Conservation (phyloP, 2,113 vertebrate species). For the Salvelinus namaycush region DNA sequence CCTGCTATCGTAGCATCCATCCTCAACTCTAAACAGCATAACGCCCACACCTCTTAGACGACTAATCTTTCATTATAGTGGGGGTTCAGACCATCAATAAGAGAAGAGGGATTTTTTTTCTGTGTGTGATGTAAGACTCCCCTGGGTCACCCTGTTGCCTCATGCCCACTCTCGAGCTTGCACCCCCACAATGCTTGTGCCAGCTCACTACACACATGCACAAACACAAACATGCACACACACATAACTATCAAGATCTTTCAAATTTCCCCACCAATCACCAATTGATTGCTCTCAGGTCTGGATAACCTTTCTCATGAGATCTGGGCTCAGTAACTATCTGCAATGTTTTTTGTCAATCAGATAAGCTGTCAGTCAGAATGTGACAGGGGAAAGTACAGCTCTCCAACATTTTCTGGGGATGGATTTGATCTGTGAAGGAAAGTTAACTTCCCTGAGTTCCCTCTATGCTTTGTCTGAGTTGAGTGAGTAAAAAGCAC, state of each 20-base stretch:
- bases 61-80: constrained; percentile 5
- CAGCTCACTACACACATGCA: not conserved
- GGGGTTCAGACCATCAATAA: constrained; percentile 27
- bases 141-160: constrained; percentile 38
- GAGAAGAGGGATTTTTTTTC: constrained; percentile 45
- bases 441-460: constrained; percentile 21
- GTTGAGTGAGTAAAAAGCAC: constrained; percentile 12
- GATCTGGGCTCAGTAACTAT: constrained; percentile 13
- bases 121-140: constrained; percentile 43
- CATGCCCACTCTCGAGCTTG: constrained; percentile 42
- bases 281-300: not conserved
- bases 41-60: constrained; percentile 54
- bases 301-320: constrained; percentile 18
- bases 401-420: constrained; percentile 27
- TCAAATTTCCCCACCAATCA: no score
- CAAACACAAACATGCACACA: constrained; percentile 1
- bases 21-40: constrained; percentile 38
- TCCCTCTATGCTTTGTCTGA: constrained; percentile 34
- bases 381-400: constrained; percentile 21
- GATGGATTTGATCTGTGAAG: constrained; percentile 28
- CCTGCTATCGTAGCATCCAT: constrained; percentile 46
- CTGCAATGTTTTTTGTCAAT: constrained; percentile 20
- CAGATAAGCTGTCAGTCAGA: constrained; percentile 38
- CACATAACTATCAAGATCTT: not conserved
- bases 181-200: not conserved